Percentiles rank a stretch among this genome's conserved stretches.
Evolutionary conservation across 1,140 invertebrate genomes (phyloP).

Genomic region (Macrotrachela quadricornifera): DNA sequence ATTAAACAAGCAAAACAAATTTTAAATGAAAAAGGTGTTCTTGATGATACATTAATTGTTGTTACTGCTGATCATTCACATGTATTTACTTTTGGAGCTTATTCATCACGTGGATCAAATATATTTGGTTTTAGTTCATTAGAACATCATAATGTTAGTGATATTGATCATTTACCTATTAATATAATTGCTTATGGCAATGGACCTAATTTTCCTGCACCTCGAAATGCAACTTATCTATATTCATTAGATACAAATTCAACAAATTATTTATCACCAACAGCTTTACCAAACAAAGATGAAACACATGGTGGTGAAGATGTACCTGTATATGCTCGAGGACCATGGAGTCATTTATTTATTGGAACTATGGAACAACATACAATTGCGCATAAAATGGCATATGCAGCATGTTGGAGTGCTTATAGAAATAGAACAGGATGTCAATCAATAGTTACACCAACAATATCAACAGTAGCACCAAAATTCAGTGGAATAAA

Average conservation of each 20-base stretch:
- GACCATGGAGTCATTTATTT: slow-evolving; percentile 60
- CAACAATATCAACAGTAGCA: too few relatives aligned
- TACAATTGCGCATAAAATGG: too few relatives aligned
- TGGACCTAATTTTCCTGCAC: slow-evolving; percentile 17
- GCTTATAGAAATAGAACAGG: too few relatives aligned
- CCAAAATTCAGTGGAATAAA: too few relatives aligned
- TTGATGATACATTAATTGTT: slow-evolving; percentile 59
- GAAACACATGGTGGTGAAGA: slow-evolving; percentile 17
- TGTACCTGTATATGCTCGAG: slow-evolving; percentile 24
- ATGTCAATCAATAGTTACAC: too few relatives aligned
- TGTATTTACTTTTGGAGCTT: slow-evolving; percentile 15
- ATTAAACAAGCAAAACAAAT: slow-evolving; percentile 7
- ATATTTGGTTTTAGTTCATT: slow-evolving; percentile 15
- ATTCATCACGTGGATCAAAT: slow-evolving; percentile 10
- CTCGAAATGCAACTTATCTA: background rate
- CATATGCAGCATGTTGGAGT: too few relatives aligned
- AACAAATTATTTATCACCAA: slow-evolving; percentile 17
- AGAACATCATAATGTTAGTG: too few relatives aligned
- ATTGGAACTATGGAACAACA: too few relatives aligned
- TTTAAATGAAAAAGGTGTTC: background rate
- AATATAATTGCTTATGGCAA: too few relatives aligned
- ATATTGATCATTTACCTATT: too few relatives aligned
- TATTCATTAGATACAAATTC: too few relatives aligned
- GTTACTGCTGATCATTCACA: slow-evolving; percentile 66
- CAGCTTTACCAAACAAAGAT: slow-evolving; percentile 45